A percentile compares a stretch with the other conserved stretches of the same genome.
Evolutionary conservation across 1,140 invertebrate species (phyloP).

Genomic region (Saccostrea echinata): DNA sequence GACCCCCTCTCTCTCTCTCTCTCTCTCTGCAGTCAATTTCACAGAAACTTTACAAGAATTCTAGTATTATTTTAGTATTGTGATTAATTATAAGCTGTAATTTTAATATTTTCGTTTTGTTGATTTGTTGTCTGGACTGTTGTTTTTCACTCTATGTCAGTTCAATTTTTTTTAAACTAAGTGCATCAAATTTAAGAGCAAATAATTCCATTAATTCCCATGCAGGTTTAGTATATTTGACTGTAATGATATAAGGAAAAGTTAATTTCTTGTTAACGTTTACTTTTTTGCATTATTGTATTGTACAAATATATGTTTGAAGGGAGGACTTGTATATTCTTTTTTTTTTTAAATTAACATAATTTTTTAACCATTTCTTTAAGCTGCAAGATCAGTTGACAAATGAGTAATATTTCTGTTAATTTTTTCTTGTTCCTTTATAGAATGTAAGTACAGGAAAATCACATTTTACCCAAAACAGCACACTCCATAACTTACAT

Average conservation of each 20-base stretch:
- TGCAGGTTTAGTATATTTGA: too few species aligned
- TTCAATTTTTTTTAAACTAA: background rate
- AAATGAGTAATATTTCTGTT: background rate
- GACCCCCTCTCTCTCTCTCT: too few species aligned
- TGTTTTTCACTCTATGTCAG: background rate
- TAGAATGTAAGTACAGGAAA: conserved; percentile 17
- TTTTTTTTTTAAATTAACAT: background rate
- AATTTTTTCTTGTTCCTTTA: conserved; percentile 13
- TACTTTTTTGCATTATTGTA: background rate
- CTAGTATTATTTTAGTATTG: background rate
- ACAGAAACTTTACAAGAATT: background rate
- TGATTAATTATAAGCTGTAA: background rate
- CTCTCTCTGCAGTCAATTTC: background rate
- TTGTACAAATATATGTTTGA: background rate
- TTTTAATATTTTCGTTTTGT: background rate
- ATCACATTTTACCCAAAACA: background rate
- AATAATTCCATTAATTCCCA: too few species aligned
- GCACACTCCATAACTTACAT: background rate
- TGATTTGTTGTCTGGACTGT: background rate
- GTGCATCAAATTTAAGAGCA: background rate
- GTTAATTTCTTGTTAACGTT: background rate
- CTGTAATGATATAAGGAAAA: too few species aligned
- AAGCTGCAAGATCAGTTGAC: background rate
- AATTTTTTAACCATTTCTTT: background rate
- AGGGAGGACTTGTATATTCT: background rate